phyloP scores from a whole-genome alignment of 2,888 invertebrate species.

The Aphidius colemani region DNA sequence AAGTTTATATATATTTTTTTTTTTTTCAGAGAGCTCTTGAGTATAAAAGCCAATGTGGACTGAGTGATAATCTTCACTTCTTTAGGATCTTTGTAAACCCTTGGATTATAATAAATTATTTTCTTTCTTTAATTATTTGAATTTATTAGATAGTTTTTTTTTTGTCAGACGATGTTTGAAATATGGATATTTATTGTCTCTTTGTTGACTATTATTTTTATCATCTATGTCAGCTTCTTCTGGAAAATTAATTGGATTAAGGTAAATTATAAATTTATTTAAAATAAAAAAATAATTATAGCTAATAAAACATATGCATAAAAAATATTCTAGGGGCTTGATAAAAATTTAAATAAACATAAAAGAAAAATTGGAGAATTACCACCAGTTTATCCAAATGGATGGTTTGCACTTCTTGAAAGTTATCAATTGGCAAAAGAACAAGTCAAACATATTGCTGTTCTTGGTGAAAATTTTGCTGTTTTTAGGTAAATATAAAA shows the following conservation, averaged over 20 bases:
- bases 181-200: slow-evolving; percentile 37
- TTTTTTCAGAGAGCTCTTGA: not conserved
- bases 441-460: slow-evolving; percentile 67
- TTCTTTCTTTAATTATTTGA: slow-evolving; percentile 5
- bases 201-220: slow-evolving; percentile 34
- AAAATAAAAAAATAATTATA: not conserved
- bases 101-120: not conserved
- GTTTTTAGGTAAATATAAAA: slow-evolving; percentile 49
- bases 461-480: slow-evolving; percentile 65
- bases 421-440: slow-evolving; percentile 66
- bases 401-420: slow-evolving; percentile 83
- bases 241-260: slow-evolving; percentile 52
- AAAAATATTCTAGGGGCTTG: not conserved
- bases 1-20: not conserved
- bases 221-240: slow-evolving; percentile 47
- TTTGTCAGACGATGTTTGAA: slow-evolving; percentile 37
- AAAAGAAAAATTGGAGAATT: slow-evolving; percentile 67
- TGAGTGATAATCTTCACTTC: slow-evolving; percentile 4
- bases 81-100: not conserved
- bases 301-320: slow-evolving; percentile 5
- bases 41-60: not conserved
- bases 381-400: slow-evolving; percentile 87
- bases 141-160: not conserved
- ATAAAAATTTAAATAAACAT: slow-evolving; percentile 5
- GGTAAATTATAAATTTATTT: slow-evolving; percentile 40